Base-by-base conservation (phyloP, 1,140 invertebrate species). In the Conus betulinus region DNA sequence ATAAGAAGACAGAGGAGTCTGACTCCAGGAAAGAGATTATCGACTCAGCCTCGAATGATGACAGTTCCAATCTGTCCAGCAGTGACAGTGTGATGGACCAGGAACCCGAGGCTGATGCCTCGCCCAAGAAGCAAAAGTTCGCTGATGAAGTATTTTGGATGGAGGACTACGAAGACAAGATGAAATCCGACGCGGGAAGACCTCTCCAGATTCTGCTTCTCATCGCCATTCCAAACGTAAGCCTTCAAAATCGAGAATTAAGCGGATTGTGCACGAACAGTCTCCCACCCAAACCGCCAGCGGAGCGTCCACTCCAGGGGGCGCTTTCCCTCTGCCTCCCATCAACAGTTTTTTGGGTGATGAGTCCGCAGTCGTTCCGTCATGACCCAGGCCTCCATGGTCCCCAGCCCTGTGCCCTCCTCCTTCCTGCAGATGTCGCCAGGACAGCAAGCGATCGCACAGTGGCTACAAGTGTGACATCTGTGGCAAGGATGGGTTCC, bases 231-330 rank as follows among this genome's bases (percentile, higher is more conserved):
- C 87, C 17, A 90, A 90, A 78, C 51, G 89, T 76, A 90, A 90
- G 63, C 89, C 89, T 25, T 90, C 89, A 39, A 90, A 90, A 85
- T 88, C 89, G 11, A 84, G 88, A 55, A 90, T 90, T 52, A 90
- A 90, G 74, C 89, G 88, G 23, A 90, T 90, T 20, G 39, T 87
- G 3, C 85, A 71, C 25, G 39, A 87, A 53, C 51, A 87, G 6
- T 51, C 85, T 7, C 63, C 85, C 11, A 7, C 67, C 6, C 3
- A 71, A n/a, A 71, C 67, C 0, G 11, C 67, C 15, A 71, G 53
- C 67, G 17, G 67, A 3, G n/a, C 85, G 39, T 51, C 87, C 84
- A 81, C 81, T 87, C 78, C 78, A 52, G 86, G 79, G 23, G 27
- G 15, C 74, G 3, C 60, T 1, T 23, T 63, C 55, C 78, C 87